Evolutionary conservation across 1,140 invertebrate genomes (phyloP), one percentile per base, ranked within the genome.

Genomic region (Aplysia californica): DNA sequence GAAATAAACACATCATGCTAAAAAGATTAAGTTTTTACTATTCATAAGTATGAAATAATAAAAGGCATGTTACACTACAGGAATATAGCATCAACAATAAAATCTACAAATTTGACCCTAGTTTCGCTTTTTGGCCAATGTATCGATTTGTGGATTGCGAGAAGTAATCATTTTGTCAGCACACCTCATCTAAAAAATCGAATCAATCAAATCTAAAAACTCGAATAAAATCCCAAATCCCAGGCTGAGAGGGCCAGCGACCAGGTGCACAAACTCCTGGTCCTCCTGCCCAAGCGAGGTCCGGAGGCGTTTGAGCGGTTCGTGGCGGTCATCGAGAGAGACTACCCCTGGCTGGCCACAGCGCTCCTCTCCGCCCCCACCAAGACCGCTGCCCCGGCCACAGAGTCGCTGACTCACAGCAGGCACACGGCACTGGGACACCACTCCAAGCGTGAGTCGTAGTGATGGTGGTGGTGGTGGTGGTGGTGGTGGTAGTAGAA

Each of bases 251-350:
- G 21, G 6, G 29, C 26, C 26, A 0, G 0, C 1, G 68, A 77
- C 18, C 33, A 29, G 55, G 78, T 35, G 15, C 39, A 74, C 1
- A 81, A 79, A 35, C 77, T 85, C 77, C 59, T 85, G 26, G 75
- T 79, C 29, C 59, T 83, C 65, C 72, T 85, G 18, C 83, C 82
- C n/a, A 85, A 81, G 41, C 59, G 83, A 56, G 83, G 83, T 5
- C 83, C 83, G 0, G 76, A 82, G 36, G 83, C 84, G 0, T 83
- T 85, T 68, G 75, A 82, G 33, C 50, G n/a, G 15, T 83, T 83
- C 70, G 55, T 82, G 0, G 68, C 76, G 23, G 69, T 82, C 3
- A 73, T 85, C 6, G 67, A 80, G 33, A 66, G 77, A 23, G 75
- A 81, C 26, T 81, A 83, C 39, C 79, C 79, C 1, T 85, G 82